Evolutionary conservation across 2,888 invertebrate genomes (phyloP), one percentile per base, ranked within the genome.

Genomic region (Gandaritis pyraliata): DNA sequence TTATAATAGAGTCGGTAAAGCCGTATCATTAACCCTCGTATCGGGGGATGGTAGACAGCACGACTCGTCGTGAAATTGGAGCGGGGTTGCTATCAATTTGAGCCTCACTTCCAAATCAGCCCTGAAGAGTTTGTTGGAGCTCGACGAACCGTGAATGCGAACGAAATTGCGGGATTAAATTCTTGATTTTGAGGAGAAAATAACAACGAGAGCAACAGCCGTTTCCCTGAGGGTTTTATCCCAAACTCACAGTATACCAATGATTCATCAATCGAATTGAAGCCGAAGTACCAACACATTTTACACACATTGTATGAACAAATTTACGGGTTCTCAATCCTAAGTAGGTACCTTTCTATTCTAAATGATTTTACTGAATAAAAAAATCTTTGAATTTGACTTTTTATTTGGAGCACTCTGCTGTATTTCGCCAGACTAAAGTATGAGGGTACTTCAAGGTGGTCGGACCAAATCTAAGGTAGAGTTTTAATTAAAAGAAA

Each of bases 81-180:
- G 68, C 66, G 64, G 65, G 66, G 64, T 61, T 54, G 64, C 71
- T 71, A 76, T 76, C 72, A 78, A 78, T 78, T 77, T 77, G 71
- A 51, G 59, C 57, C 45, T 66, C 54, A 62, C 69, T 73, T 69
- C 49, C 30, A 43, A 62, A 58, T 58, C 54, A 51, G 45, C 45
- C 36, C 43, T 72, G 52, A 59, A 67, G 72, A 67, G 72, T 75
- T 72, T 65, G 70, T 71, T 58, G 70, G 67, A 71, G 72, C 69
- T 68, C 64, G 61, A 68, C 68, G 73, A 74, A 66, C 62, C 66
- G 64, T 66, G 68, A 73, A 73, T 73, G 70, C 68, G 74, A 70
- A 72, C 71, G 65, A 69, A 73, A 72, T 72, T 64, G 65, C 38
- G 41, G 65, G 66, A 72, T 69, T 64, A 52, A 11, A n/a, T 64